Conservation (phyloP, 2,113 vertebrate species). For the Chlorodrepanis virens region DNA sequence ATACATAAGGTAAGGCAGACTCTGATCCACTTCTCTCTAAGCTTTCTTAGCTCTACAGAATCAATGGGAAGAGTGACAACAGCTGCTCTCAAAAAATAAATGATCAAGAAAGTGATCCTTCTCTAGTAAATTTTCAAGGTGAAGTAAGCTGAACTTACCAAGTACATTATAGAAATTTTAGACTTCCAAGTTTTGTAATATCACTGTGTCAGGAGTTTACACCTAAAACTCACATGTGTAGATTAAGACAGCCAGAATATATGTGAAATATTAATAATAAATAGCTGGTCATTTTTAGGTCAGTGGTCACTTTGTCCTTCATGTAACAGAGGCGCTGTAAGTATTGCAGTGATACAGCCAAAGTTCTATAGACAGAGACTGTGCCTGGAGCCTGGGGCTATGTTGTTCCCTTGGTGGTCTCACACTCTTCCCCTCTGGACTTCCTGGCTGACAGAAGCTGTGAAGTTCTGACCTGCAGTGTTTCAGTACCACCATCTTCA, state of each 20-base stretch:
- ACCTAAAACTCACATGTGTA: not conserved
- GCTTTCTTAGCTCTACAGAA: not conserved
- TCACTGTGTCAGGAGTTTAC: not conserved
- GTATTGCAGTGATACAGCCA: not conserved
- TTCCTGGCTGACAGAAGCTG: not conserved
- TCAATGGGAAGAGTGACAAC: not conserved
- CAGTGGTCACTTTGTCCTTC: not conserved
- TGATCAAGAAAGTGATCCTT: not conserved
- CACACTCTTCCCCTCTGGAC: not conserved
- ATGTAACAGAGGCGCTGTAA: accelerated
- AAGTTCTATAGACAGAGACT: not conserved
- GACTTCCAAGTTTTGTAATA: not conserved
- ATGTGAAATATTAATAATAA: not conserved
- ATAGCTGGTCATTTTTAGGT: not conserved
- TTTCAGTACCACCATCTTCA: not conserved
- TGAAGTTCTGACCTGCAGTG: not conserved
- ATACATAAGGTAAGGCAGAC: not conserved
- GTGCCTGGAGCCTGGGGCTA: not conserved
- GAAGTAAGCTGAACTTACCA: not conserved
- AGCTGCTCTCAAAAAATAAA: not conserved
- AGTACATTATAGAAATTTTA: not conserved
- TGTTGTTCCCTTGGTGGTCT: not conserved
- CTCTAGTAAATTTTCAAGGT: not conserved
- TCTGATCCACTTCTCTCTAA: not conserved
- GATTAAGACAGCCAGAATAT: not conserved